Conservation (phyloP, 2,113 vertebrate genomes). For the Neopipo cinnamomea region DNA sequence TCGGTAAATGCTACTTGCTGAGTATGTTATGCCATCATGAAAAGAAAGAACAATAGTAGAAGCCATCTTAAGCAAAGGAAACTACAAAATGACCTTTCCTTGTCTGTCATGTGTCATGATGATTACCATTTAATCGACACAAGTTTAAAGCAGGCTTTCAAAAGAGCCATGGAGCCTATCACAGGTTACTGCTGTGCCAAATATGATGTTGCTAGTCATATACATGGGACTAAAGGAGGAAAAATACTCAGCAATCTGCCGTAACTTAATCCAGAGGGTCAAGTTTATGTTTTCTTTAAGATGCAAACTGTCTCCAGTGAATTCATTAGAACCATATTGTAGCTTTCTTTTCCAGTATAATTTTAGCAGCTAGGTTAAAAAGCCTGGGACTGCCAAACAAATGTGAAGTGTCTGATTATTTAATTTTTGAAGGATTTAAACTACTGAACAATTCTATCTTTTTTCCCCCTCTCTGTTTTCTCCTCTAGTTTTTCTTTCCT, state of each 20-base stretch:
- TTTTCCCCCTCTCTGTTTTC: fast-evolving
- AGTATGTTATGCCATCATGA: background rate
- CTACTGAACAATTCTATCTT: background rate
- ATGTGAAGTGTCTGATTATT: constrained; percentile 37
- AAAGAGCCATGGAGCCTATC: background rate
- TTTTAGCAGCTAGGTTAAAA: constrained; percentile 36
- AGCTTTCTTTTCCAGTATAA: constrained; percentile 45
- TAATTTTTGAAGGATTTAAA: constrained; percentile 43
- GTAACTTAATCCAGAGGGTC: constrained; percentile 66
- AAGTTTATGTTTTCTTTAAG: constrained; percentile 69
- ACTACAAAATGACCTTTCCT: background rate
- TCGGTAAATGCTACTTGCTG: background rate
- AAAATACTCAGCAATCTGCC: constrained; percentile 55
- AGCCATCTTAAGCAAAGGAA: background rate
- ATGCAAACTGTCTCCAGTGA: constrained; percentile 60
- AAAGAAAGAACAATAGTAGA: background rate
- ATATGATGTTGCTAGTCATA: constrained; percentile 11
- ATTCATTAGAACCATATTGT: constrained; percentile 65
- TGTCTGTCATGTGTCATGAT: background rate
- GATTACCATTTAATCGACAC: background rate
- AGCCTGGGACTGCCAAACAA: constrained; percentile 30
- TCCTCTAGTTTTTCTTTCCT: background rate
- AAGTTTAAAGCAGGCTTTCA: background rate
- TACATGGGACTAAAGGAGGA: constrained; percentile 23
- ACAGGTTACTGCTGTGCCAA: constrained; percentile 34